phyloP scores from a whole-genome alignment of 1,140 invertebrate species.

The Parasteatoda tepidariorum region DNA sequence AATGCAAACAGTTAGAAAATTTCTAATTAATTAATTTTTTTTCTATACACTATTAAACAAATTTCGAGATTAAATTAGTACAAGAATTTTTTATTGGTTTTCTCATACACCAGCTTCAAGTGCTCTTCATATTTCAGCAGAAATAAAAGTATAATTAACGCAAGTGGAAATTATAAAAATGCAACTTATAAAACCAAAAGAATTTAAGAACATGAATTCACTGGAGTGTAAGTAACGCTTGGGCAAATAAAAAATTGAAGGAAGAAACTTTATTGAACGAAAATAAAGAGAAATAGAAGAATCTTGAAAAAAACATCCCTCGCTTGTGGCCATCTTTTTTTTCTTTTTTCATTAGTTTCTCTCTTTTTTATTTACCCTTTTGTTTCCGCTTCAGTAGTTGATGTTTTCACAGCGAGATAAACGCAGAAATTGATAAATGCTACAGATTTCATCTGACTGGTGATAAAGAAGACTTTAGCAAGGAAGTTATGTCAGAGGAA shows the following conservation, averaged over 20 bases:
- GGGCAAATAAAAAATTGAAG: constrained; percentile 7
- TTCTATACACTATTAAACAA: too few relatives aligned
- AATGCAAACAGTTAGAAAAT: too few relatives aligned
- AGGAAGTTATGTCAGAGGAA: constrained; percentile 18
- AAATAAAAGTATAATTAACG: constrained; percentile 23
- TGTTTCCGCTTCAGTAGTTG: constrained; percentile 43
- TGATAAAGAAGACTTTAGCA: constrained; percentile 46
- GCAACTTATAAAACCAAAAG: constrained; percentile 43
- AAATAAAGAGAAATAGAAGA: constrained; percentile 11
- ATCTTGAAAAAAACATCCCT: constrained; percentile 10
- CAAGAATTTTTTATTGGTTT: too few relatives aligned
- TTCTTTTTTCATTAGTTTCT: neutral
- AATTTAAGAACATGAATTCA: constrained; percentile 48
- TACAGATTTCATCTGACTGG: constrained; percentile 51
- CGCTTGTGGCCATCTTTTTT: constrained; percentile 51
- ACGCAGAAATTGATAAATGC: constrained; percentile 56
- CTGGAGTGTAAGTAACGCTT: constrained; percentile 38
- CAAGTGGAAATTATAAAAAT: constrained; percentile 41
- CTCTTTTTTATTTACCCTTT: constrained; percentile 48
- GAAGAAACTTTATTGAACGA: neutral
- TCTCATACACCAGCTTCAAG: too few relatives aligned
- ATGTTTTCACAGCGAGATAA: constrained; percentile 53
- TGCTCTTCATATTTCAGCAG: constrained; percentile 2
- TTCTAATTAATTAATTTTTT: too few relatives aligned
- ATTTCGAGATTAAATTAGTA: too few relatives aligned